Conservation (phyloP, 2,797 vertebrate genomes). For the Psittacula echo region DNA sequence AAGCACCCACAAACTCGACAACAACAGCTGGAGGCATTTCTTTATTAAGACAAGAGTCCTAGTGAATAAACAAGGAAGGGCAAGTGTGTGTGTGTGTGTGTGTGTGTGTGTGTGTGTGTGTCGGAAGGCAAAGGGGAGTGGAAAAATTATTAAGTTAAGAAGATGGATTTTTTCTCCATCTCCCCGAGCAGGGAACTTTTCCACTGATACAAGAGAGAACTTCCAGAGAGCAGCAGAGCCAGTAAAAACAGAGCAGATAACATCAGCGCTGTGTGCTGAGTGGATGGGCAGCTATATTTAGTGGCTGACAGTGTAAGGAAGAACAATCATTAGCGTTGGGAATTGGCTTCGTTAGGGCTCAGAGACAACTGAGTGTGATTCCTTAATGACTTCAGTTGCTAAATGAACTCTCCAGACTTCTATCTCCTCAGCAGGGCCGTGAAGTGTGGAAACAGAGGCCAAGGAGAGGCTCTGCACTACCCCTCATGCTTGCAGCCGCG, state of each 20-base stretch:
- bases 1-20: constrained; percentile 7
- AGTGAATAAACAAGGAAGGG: constrained; percentile 55
- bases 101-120: not conserved
- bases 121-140: not conserved
- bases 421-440: not conserved
- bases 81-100: not conserved
- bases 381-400: constrained; percentile 30
- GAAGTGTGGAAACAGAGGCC: fast-evolving
- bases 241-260: constrained; percentile 65
- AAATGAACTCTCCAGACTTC: constrained; percentile 56
- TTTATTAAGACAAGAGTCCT: constrained; percentile 18
- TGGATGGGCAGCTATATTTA: constrained; percentile 57
- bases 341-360: constrained; percentile 25
- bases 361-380: constrained; percentile 23
- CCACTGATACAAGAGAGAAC: constrained; percentile 32
- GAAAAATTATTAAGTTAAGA: constrained; percentile 63
- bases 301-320: constrained; percentile 12
- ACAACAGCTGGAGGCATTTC: not conserved
- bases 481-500: not conserved
- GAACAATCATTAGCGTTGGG: constrained; percentile 25
- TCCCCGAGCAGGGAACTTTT: constrained; percentile 58
- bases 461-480: not conserved
- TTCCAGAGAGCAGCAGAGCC: constrained; percentile 53
- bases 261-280: constrained; percentile 14
- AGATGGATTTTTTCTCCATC: constrained; percentile 62